These are phyloP conservation scores for Actinopyga echinites DNA, from an alignment of 53 echinoderm and acorn worm genomes.

Conservation along the genomic window DNA sequence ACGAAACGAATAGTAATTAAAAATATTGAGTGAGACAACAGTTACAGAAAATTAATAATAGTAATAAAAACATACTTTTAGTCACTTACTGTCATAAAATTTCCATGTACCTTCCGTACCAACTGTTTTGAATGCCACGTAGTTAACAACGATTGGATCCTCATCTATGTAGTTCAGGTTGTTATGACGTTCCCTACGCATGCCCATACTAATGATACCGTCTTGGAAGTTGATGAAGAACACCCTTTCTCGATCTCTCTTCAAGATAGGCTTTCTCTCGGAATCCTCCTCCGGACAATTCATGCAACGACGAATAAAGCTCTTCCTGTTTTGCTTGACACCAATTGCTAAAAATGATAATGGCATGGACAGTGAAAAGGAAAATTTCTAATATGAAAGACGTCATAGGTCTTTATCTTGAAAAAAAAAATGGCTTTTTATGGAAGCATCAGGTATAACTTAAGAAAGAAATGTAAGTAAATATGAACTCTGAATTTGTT, in stretches of 20 bases:
- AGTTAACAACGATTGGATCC: not conserved
- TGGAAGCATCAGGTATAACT: too few relatives aligned
- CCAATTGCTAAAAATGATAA: not conserved
- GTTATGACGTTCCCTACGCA: not conserved
- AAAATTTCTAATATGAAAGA: too few relatives aligned
- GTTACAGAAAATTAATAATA: too few relatives aligned
- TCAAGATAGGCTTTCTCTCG: not conserved
- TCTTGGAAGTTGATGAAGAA: constrained; percentile 25
- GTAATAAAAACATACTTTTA: too few relatives aligned
- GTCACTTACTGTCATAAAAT: constrained; percentile 24
- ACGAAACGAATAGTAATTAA: too few relatives aligned
- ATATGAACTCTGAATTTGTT: too few relatives aligned
- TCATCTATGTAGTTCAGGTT: not conserved
- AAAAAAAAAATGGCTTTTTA: too few relatives aligned
- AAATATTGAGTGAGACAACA: too few relatives aligned
- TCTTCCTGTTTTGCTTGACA: not conserved
- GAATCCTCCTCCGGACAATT: not conserved
- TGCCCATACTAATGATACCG: not conserved
- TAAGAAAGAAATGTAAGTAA: too few relatives aligned
- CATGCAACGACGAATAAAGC: constrained; percentile 1
- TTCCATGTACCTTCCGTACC: constrained; percentile 12
- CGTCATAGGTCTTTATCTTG: too few relatives aligned
- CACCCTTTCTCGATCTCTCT: not conserved
- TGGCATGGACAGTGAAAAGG: too few relatives aligned
- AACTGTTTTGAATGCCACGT: constrained; percentile 15